Conservation (phyloP, 2,888 invertebrate genomes). For the Aporophyla nigra region DNA sequence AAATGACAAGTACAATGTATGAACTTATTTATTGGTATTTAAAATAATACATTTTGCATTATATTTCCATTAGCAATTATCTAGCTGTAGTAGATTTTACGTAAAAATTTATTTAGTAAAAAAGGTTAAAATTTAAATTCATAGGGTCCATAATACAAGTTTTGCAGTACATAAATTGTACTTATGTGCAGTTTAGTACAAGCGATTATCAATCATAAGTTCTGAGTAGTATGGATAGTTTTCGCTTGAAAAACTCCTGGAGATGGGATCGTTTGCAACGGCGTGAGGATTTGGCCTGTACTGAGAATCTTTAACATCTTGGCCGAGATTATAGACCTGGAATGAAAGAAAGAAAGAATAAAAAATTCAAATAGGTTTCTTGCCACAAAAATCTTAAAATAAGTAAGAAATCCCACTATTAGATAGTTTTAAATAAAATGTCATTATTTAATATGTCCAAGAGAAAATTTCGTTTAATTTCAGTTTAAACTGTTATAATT, state of each 20-base stretch:
- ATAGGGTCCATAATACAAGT: background rate
- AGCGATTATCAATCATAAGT: constrained; percentile 9
- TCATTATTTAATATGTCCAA: too few species aligned
- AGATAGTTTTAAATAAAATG: background rate
- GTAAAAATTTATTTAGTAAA: background rate
- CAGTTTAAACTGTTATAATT: too few species aligned
- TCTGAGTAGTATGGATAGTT: constrained; percentile 15
- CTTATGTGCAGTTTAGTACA: background rate
- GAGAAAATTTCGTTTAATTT: too few species aligned
- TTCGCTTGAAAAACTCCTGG: constrained; percentile 5
- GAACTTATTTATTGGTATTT: background rate
- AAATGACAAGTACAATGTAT: background rate
- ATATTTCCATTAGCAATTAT: background rate
- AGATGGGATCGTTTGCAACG: constrained; percentile 7
- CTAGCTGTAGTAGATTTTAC: background rate
- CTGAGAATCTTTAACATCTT: constrained; percentile 5
- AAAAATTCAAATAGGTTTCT: background rate
- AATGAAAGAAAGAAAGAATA: background rate
- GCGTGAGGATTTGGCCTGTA: background rate
- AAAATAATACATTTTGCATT: constrained; percentile 1
- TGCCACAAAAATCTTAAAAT: background rate
- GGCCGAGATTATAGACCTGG: background rate
- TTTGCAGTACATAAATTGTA: background rate
- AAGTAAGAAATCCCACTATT: background rate
- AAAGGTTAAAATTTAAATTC: background rate